phyloP scores from a whole-genome alignment of 2,888 invertebrate species.

The Drosophila tripunctata region DNA sequence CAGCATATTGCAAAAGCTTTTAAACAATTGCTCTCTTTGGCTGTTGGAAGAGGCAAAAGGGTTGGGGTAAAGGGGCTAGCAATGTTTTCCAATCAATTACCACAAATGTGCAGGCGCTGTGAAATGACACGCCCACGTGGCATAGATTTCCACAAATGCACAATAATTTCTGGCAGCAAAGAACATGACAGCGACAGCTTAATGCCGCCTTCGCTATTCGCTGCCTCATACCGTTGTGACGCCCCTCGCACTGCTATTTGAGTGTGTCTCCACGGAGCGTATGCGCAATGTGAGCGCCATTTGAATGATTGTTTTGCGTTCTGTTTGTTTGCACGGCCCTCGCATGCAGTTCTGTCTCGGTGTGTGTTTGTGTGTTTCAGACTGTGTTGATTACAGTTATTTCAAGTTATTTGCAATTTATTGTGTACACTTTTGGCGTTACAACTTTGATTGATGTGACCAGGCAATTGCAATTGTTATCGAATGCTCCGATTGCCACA shows the following conservation, averaged over 20 bases:
- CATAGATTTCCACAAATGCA: conserved; percentile 77
- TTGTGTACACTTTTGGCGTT: conserved; percentile 63
- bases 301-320: conserved; percentile 77
- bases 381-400: conserved; percentile 77
- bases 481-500: conserved; percentile 18
- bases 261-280: conserved; percentile 57
- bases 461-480: conserved; percentile 39
- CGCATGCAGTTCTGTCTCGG: conserved; percentile 18
- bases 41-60: neutral
- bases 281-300: conserved; percentile 64
- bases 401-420: conserved; percentile 74
- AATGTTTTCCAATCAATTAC: conserved; percentile 76
- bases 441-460: conserved; percentile 67
- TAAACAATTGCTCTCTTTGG: conserved; percentile 63
- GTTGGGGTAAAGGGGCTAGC: conserved; percentile 1
- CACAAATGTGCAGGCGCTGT: conserved; percentile 51
- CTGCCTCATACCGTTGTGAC: neutral
- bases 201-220: conserved; percentile 54
- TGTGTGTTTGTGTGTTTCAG: conserved; percentile 25
- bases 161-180: conserved; percentile 73
- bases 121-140: conserved; percentile 66
- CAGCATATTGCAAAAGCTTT: conserved; percentile 72
- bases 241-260: neutral
- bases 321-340: conserved; percentile 45
- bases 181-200: conserved; percentile 74